phyloP scores from a whole-genome alignment of 2,797 vertebrate species.

The Geotria australis region DNA sequence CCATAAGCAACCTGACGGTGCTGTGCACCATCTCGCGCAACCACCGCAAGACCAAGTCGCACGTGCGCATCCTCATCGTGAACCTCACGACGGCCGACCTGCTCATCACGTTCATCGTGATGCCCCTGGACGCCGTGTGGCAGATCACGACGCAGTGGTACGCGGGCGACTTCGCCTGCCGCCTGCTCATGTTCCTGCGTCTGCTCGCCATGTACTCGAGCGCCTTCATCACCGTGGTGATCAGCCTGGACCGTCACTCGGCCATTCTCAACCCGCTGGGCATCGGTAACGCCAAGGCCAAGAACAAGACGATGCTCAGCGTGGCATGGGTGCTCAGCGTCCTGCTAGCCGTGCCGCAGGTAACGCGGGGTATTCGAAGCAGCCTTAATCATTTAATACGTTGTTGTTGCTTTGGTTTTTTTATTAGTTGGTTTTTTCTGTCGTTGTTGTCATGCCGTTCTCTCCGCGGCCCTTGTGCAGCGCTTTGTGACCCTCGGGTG shows the following conservation, averaged over 20 bases:
- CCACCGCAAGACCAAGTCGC: conserved; percentile 15
- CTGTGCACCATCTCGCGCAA: conserved; percentile 17
- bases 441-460: too few species aligned
- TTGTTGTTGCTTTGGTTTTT: too few species aligned
- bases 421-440: too few species aligned
- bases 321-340: conserved; percentile 29
- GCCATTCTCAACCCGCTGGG: conserved; percentile 31
- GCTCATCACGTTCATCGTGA: conserved; percentile 37
- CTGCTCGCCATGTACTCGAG: conserved; percentile 35
- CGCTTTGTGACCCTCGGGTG: too few species aligned
- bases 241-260: conserved; percentile 30
- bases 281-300: conserved; percentile 27
- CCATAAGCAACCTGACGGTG: conserved; percentile 28
- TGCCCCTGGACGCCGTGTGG: conserved; percentile 40
- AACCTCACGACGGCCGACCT: conserved; percentile 36
- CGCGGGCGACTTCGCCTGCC: conserved; percentile 23
- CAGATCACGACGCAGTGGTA: conserved; percentile 42
- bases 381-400: too few species aligned
- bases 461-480: too few species aligned
- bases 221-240: conserved; percentile 31
- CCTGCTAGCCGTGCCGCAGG: conserved; percentile 26
- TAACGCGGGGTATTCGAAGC: too few species aligned
- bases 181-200: conserved; percentile 32
- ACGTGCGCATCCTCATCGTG: conserved; percentile 26
- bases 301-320: conserved; percentile 18